Percentiles rank a stretch among this genome's conserved stretches.
These are phyloP conservation scores for Lymantria monacha DNA, from an alignment of 2,888 invertebrate species.

Conservation along the genomic window DNA sequence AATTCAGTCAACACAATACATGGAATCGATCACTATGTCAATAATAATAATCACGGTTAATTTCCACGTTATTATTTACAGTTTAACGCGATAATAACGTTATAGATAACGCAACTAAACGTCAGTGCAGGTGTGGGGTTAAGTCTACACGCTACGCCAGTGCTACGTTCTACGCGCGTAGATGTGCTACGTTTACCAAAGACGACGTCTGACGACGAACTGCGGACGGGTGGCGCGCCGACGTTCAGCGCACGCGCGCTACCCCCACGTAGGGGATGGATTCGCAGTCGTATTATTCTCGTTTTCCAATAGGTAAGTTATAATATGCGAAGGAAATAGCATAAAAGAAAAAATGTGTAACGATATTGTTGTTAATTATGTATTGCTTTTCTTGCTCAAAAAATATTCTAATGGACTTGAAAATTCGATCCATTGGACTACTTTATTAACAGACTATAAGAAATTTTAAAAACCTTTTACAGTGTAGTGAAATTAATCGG, in stretches of 20 bases:
- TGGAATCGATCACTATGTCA: slow-evolving; percentile 29
- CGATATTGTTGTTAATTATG: background rate
- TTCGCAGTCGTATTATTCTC: slow-evolving; percentile 41
- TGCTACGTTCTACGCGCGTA: slow-evolving; percentile 47
- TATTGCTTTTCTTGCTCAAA: no score
- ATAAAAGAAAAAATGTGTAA: slow-evolving; percentile 8
- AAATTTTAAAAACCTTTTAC: no score
- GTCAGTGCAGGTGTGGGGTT: slow-evolving; percentile 60
- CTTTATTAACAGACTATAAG: no score
- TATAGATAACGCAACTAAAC: slow-evolving; percentile 34
- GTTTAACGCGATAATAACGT: slow-evolving; percentile 18
- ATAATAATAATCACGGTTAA: slow-evolving; percentile 25
- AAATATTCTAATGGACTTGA: no score
- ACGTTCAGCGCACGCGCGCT: slow-evolving; percentile 61
- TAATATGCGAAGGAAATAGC: slow-evolving; percentile 42
- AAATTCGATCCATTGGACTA: no score
- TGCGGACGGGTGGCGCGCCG: slow-evolving; percentile 63
- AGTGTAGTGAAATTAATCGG: no score
- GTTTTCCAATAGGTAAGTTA: slow-evolving; percentile 58
- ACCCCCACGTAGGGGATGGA: slow-evolving; percentile 35
- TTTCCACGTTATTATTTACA: slow-evolving; percentile 20
- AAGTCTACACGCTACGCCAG: slow-evolving; percentile 42
- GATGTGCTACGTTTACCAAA: slow-evolving; percentile 41
- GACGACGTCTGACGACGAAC: slow-evolving; percentile 51
- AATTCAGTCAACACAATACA: slow-evolving; percentile 35